Base-by-base conservation (phyloP, 2,113 vertebrate species). In the Ibidorhyncha struthersii region DNA sequence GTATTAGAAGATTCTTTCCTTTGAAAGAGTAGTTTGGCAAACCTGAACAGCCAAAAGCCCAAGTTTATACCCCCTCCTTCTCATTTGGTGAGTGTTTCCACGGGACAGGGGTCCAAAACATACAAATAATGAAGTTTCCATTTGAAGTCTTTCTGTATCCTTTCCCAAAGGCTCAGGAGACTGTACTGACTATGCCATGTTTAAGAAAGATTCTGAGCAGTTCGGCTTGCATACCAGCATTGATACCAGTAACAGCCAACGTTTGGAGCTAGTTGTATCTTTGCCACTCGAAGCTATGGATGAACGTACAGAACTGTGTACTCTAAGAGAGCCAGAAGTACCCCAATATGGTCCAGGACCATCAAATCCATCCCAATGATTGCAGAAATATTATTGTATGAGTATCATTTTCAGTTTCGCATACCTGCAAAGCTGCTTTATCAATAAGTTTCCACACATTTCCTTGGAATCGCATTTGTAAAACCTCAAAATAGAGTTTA, bases 91-190 rank as follows among this genome's bases (percentile, higher is more conserved):
- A 52, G 10, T 7, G 3, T 70, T 49, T 77, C 53, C 18, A 5
- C 3, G 12, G 38, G 26, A 36, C 12, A 10, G 21, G n/a, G 19
- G 34, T 25, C 15, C 59, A 50, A 40, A 77, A 13, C 8, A 20
- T 15, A 34, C 21, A 6, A 30, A 8, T 2, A 73, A 38, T 4
- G 1, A 38, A 4, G 9, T 58, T 69, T n/a, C 9, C 2, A 12
- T 38, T 34, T 10, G 15, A 40, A 41, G 4, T 14, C 8, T 34
- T 78, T 14, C 7, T 65, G 30, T 49, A 14, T 25, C 65, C 30
- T 73, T 72, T 72, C 40, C 22, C 27, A 4, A 29, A 7, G 6
- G 13, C 55, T 56, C 55, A 18, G 26, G 56, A 43, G 47, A 15
- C 20, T 38, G 10, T 9, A 9, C 41, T 50, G 52, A 12, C 10